These are phyloP conservation scores for Kuschelorhynchus macadamiae DNA, from an alignment of 2,888 invertebrate species.

Conservation along the genomic window DNA sequence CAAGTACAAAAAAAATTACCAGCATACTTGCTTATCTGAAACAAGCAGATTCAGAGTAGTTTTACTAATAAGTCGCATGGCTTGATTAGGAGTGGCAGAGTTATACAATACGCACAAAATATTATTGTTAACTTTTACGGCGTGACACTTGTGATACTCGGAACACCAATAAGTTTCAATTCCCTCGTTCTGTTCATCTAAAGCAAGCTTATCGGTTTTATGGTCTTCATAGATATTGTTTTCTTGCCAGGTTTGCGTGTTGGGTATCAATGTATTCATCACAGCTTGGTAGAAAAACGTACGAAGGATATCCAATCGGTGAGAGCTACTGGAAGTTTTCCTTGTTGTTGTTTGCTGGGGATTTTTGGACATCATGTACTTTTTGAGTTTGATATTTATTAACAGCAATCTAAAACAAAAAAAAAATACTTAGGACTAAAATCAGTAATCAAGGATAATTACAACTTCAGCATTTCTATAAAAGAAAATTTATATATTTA, in stretches of 20 bases:
- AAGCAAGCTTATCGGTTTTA: constrained; percentile 45
- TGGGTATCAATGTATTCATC: constrained; percentile 67
- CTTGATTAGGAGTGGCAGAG: constrained; percentile 80
- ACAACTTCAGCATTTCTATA: too few relatives aligned
- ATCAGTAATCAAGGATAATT: too few relatives aligned
- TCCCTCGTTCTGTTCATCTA: constrained; percentile 62
- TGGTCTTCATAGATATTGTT: constrained; percentile 50
- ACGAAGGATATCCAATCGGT: constrained; percentile 79
- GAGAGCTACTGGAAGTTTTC: constrained; percentile 76
- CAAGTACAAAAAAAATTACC: constrained; percentile 68
- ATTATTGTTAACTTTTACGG: constrained; percentile 76
- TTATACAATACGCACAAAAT: constrained; percentile 83
- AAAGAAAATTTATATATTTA: not conserved
- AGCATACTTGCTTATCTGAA: constrained; percentile 79
- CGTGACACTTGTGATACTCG: constrained; percentile 90
- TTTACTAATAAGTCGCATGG: constrained; percentile 80
- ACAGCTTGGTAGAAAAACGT: constrained; percentile 84
- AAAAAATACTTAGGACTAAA: too few relatives aligned
- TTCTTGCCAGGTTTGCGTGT: constrained; percentile 48
- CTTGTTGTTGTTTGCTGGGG: constrained; percentile 74
- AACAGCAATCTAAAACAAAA: constrained; percentile 74
- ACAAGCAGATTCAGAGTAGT: constrained; percentile 76
- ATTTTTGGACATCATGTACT: constrained; percentile 81
- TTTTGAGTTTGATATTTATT: constrained; percentile 76
- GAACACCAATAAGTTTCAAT: constrained; percentile 87